Base-by-base conservation (phyloP, 2,888 invertebrate genomes). In the Oscheius sp. region DNA sequence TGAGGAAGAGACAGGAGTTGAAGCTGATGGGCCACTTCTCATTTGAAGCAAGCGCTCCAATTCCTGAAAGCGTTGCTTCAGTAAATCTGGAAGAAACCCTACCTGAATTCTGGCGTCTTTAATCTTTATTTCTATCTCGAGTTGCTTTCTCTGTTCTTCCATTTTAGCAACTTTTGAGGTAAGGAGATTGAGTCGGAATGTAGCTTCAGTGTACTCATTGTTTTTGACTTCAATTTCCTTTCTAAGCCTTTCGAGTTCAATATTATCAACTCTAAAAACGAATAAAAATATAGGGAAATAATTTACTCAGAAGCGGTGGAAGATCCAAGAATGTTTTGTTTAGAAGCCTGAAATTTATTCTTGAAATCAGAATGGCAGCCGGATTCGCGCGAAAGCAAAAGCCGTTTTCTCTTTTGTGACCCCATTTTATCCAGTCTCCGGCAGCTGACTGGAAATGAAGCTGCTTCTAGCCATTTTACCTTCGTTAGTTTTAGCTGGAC, bases 151-250 rank as follows among this genome's bases (percentile, higher is more conserved):
- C 42, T 29, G 39, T 55, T 53, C 39, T 37, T 65, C 39, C 42
- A 53, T 34, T 15, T 10, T 34, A 1, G 17, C 15, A 10, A 52
- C 31, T 37, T 65, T 65, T 2, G 65, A 61, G 8, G 68, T 42
- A 27, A 68, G 68, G 5, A 68, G 61, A 34, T 58, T 58, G 10
- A 68, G 50, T 2, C 68, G 58, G 61, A 68, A 61, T 3, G 27
- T 31, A 4, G 42, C 39, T 23, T 68, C 68, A 15, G 29, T 46
- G n/a, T 61, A 23, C n/a, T 68, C 68, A 34, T 58, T 61, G 6
- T 39, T 29, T 29, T 68, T 68, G n/a, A 23, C 12, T 27, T 66
- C 66, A 15, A 66, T 31, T 27, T 66, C 45, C 5, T 42, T 55
- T 20, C 50, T 33, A 33, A 64, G 34, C 20, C 37, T 45, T 48